Evolutionary conservation across 2,888 invertebrate genomes (phyloP).

Genomic region (Actias luna): DNA sequence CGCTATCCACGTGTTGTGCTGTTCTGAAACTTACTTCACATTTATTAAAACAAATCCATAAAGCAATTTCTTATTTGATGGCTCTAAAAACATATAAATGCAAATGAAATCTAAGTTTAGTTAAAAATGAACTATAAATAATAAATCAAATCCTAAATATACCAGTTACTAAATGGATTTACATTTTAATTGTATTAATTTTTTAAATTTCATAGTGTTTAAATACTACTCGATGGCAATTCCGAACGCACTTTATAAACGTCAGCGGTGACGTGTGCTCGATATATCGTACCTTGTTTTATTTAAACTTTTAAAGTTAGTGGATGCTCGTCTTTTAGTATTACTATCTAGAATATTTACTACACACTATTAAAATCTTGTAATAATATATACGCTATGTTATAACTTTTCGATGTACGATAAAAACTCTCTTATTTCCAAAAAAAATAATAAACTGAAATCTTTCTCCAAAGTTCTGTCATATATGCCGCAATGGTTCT

Average conservation of each 20-base stretch:
- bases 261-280: conserved; percentile 64
- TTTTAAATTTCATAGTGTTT: not conserved
- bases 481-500: too few species aligned
- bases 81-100: too few species aligned
- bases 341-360: too few species aligned
- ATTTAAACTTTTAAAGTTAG: not conserved
- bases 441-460: too few species aligned
- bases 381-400: too few species aligned
- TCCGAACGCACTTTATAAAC: conserved; percentile 54
- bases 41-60: not conserved
- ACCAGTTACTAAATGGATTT: not conserved
- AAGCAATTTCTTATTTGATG: too few species aligned
- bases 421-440: too few species aligned
- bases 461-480: too few species aligned
- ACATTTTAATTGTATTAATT: not conserved
- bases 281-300: conserved; percentile 20
- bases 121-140: too few species aligned
- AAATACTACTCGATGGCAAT: not conserved
- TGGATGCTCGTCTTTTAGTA: not conserved
- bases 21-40: conserved; percentile 19
- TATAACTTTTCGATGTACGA: too few species aligned
- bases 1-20: conserved; percentile 28
- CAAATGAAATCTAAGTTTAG: too few species aligned
- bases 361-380: too few species aligned
- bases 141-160: not conserved